Evolutionary conservation across 1,140 invertebrate species (phyloP), one percentile per base, ranked within the genome.

Genomic region (Cotesia glomerata): DNA sequence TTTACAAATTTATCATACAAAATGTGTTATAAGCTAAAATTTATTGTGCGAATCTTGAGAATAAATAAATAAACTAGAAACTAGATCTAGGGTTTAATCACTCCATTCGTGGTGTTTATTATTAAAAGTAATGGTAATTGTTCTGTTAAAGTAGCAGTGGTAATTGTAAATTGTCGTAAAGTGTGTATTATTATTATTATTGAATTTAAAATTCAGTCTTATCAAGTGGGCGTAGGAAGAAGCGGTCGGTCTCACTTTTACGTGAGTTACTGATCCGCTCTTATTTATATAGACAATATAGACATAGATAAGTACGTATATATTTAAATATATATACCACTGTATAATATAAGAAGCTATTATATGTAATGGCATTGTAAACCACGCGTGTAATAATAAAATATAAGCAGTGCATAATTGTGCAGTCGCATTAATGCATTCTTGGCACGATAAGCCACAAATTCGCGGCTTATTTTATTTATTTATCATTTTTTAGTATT

Each of bases 1-100:
- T 85, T 79, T 81, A 84, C 80, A 81, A 73, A 78, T 68, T 65
- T 79, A 83, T 81, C 63, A 69, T 80, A 79, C 79, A 79, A 81
- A 81, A 72, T 72, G 75, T 77, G 76, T 14, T 63, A 63, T 34
- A 4, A 16, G 35, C 61, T 63, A 63, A 61, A 34, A 61, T 61
- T 16, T 13, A 54, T 14, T 14, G 16, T n/a, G 13, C 16, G 2
- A 61, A 61, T 61, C 13, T 61, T 61, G 11, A 61, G n/a, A 34
- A 61, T 61, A 35, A 61, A 34, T 61, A 26, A 16, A 58, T 56
- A 59, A 59, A 34, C 18, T 59, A 34, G 16, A 59, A 26, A 26
- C 26, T 26, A 26, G 5, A 56, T 45, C 39, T 45, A 45, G 39
- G 39, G 39, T 45, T 45, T 45, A 45, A 45, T 45, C 39, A 45